Percentiles rank a stretch among this genome's conserved stretches.
Conservation (phyloP, 2,797 vertebrate genomes). For the Siniperca obscura region DNA sequence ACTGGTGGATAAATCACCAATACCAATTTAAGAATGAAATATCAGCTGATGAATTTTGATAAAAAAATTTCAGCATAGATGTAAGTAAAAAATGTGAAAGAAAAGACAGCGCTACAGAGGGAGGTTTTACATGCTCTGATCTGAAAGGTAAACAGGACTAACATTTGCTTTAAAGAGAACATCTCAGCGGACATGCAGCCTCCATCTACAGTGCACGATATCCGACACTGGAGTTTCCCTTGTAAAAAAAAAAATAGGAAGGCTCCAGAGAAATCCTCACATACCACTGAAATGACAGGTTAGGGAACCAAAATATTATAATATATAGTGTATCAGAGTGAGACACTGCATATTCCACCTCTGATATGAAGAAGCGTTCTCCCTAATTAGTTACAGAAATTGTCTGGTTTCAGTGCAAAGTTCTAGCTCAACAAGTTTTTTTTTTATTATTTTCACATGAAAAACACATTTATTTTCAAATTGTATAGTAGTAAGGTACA, state of each 20-base stretch:
- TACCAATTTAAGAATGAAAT: neutral
- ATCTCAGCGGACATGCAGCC: neutral
- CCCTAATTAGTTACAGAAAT: neutral
- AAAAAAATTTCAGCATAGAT: too few relatives aligned
- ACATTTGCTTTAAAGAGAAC: neutral
- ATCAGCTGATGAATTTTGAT: neutral
- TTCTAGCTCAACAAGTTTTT: too few relatives aligned
- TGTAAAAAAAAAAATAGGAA: neutral
- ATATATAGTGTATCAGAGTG: neutral
- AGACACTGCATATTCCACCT: neutral
- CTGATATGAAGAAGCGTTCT: neutral
- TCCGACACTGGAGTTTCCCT: conserved; percentile 11
- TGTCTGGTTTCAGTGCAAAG: neutral
- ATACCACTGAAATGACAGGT: conserved; percentile 28
- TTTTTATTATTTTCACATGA: neutral
- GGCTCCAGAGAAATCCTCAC: conserved; percentile 17
- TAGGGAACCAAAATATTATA: neutral
- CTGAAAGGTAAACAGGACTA: conserved; percentile 4
- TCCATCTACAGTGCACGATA: neutral
- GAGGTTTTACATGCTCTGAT: neutral
- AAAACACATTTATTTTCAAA: neutral
- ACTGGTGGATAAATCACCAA: too few relatives aligned
- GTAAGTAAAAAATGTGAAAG: neutral
- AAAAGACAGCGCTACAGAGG: neutral
- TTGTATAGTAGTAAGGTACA: too few relatives aligned